Evolutionary conservation across 2,888 invertebrate genomes (phyloP).

Genomic region (Prenolepis imparis): DNA sequence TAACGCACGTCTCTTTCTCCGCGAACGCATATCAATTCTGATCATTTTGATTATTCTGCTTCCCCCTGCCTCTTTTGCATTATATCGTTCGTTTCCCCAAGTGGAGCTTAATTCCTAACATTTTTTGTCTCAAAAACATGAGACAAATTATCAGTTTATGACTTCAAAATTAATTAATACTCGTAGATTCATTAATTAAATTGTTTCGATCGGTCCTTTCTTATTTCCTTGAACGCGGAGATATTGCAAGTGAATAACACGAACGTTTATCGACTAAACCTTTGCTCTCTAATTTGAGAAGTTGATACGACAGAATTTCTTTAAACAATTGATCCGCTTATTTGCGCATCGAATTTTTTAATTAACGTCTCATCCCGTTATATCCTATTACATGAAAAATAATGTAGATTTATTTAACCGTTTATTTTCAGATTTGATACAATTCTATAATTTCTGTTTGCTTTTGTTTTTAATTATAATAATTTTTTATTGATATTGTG

Average conservation of each 20-base stretch:
- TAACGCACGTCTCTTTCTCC: constrained; percentile 63
- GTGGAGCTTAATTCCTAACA: neutral
- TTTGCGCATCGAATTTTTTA: constrained; percentile 10
- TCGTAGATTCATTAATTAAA: neutral
- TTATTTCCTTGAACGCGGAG: neutral
- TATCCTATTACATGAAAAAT: neutral
- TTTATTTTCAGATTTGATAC: neutral
- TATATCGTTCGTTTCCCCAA: neutral
- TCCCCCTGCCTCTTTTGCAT: neutral
- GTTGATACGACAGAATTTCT: constrained; percentile 22
- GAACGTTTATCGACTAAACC: constrained; percentile 20
- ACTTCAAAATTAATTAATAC: neutral
- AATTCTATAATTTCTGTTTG: neutral
- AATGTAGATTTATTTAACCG: constrained; percentile 12
- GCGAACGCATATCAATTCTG: constrained; percentile 55
- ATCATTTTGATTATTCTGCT: constrained; percentile 27
- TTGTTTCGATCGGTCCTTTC: neutral
- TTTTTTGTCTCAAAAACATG: neutral
- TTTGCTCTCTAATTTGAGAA: constrained; percentile 17
- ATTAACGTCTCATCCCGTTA: constrained; percentile 6
- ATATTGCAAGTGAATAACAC: constrained; percentile 10
- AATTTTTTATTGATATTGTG: neutral
- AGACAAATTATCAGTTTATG: neutral
- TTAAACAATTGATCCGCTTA: constrained; percentile 15
- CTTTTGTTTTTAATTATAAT: neutral